phyloP scores from a whole-genome alignment of 1,140 invertebrate genomes.

The Drosophila albomicans region DNA sequence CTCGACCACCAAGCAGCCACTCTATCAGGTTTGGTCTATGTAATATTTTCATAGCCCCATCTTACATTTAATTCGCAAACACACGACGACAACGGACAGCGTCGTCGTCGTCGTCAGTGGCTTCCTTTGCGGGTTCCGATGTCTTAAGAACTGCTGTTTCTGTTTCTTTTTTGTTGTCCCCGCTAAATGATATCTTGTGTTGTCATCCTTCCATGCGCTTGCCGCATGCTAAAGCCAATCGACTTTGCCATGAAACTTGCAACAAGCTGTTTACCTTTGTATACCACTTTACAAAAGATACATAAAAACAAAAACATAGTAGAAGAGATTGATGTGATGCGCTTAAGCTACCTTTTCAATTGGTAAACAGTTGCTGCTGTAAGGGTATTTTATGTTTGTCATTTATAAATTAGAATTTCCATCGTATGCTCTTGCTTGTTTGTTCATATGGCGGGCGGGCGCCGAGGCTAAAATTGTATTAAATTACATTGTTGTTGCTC shows the following conservation, averaged over 20 bases:
- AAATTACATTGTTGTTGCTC: conserved; percentile 82
- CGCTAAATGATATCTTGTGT: conserved; percentile 67
- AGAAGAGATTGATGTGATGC: background rate
- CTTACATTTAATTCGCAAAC: conserved; percentile 52
- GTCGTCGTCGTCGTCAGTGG: conserved; percentile 3
- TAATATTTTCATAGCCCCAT: conserved; percentile 55
- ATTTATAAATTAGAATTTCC: conserved; percentile 2
- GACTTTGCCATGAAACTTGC: background rate
- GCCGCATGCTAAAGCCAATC: conserved; percentile 2
- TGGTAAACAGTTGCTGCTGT: background rate
- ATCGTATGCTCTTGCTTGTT: conserved; percentile 18
- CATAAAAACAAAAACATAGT: background rate
- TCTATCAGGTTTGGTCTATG: conserved; percentile 12
- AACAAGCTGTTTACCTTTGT: background rate
- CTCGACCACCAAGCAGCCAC: background rate
- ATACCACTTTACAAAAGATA: background rate
- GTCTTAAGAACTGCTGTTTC: conserved; percentile 34
- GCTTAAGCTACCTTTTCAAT: background rate
- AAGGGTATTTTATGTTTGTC: conserved; percentile 26
- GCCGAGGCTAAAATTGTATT: conserved; percentile 66
- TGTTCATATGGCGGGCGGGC: conserved; percentile 50
- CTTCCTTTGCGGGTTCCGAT: conserved; percentile 16
- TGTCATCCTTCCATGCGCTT: conserved; percentile 53
- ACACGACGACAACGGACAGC: conserved; percentile 22
- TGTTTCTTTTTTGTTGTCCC: background rate